A percentile compares a stretch with the other conserved stretches of the same genome.
phyloP scores from a whole-genome alignment of 2,888 invertebrate species.

The Melitaea athalia region DNA sequence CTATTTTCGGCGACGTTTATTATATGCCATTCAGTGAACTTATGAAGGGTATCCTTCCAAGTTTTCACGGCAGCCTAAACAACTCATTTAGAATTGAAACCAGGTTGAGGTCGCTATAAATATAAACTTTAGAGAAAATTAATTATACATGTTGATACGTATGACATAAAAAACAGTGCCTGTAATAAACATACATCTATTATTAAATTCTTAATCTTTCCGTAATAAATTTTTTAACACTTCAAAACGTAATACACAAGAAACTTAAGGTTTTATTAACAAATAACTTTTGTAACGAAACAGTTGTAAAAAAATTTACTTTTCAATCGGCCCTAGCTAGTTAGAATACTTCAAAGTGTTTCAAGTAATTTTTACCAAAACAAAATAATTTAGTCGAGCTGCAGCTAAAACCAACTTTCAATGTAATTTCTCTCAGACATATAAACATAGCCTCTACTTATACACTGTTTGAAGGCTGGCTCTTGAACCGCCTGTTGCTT shows the following conservation, averaged over 20 bases:
- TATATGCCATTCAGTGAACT: slow-evolving; percentile 22
- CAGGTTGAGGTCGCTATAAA: neutral
- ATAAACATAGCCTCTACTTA: slow-evolving; percentile 25
- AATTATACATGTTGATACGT: slow-evolving; percentile 7
- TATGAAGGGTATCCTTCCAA: slow-evolving; percentile 29
- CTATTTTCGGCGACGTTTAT: slow-evolving; percentile 7
- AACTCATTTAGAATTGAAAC: slow-evolving; percentile 29
- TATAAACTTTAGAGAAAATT: neutral
- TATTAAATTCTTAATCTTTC: too few relatives aligned
- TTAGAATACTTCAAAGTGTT: neutral
- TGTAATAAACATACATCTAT: too few relatives aligned
- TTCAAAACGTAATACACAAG: neutral
- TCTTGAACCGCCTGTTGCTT: slow-evolving; percentile 35
- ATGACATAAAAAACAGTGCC: neutral
- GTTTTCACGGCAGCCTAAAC: slow-evolving; percentile 34
- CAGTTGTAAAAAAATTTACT: neutral
- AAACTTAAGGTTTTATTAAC: neutral
- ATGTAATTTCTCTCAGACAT: slow-evolving; percentile 26
- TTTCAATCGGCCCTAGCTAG: slow-evolving; percentile 3
- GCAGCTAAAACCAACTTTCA: slow-evolving; percentile 20
- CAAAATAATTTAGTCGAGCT: slow-evolving; percentile 14
- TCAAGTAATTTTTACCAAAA: too few relatives aligned
- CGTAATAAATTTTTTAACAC: too few relatives aligned
- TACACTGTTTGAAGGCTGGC: slow-evolving; percentile 27
- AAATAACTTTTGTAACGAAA: neutral